phyloP scores from a whole-genome alignment of 2,113 vertebrate genomes.

The Ploceus nigricollis region DNA sequence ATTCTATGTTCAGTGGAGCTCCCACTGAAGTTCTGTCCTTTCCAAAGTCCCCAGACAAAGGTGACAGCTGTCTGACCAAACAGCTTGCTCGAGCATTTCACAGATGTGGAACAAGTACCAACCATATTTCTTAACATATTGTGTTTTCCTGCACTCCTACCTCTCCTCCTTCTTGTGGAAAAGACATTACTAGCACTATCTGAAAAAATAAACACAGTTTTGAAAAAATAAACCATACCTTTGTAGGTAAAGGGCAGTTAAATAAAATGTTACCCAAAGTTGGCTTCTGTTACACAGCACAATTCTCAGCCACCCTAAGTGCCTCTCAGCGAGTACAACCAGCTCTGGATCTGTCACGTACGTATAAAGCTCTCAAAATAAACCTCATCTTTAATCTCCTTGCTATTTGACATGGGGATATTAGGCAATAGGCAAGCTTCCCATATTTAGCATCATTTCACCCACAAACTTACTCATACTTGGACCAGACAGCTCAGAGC shows the following conservation, averaged over 20 bases:
- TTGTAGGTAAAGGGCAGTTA: background rate
- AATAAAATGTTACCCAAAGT: background rate
- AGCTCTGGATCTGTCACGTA: background rate
- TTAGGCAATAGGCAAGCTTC: constrained; percentile 27
- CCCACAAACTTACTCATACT: constrained; percentile 32
- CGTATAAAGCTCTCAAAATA: background rate
- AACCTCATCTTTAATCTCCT: constrained; percentile 1
- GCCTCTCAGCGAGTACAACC: background rate
- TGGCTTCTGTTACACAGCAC: background rate
- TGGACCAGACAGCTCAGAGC: background rate
- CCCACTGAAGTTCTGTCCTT: background rate
- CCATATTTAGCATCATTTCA: constrained; percentile 35
- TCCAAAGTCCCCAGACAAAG: background rate
- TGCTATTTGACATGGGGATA: constrained; percentile 15
- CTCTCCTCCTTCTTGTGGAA: background rate
- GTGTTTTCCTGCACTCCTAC: background rate
- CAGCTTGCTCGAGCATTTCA: background rate
- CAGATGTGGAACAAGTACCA: accelerated
- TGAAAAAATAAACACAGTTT: background rate
- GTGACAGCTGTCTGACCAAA: background rate
- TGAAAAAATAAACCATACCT: background rate
- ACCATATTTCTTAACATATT: accelerated
- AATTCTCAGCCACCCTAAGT: background rate
- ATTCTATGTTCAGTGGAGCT: background rate
- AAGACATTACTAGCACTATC: background rate